Evolutionary conservation across 2,797 vertebrate genomes (phyloP).

Genomic region (Bovichtus variegatus): DNA sequence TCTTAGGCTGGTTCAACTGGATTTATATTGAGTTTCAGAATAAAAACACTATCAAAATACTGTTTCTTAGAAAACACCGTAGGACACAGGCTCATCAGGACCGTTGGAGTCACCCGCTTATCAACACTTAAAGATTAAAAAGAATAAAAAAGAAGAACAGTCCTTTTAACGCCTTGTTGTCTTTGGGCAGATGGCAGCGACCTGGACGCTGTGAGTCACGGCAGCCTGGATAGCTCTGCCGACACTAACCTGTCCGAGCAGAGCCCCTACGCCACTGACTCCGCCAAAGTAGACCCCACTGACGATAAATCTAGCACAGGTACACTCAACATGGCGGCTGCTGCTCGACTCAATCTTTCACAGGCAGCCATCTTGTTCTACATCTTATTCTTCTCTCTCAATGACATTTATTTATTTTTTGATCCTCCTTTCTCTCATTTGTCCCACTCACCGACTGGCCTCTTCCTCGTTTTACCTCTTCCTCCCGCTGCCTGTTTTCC

Average conservation of each 20-base stretch:
- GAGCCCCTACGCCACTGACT: slow-evolving; percentile 80
- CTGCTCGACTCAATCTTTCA: slow-evolving; percentile 34
- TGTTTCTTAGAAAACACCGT: background rate
- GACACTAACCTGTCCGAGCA: slow-evolving; percentile 85
- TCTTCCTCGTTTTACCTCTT: slow-evolving; percentile 22
- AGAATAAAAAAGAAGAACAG: background rate
- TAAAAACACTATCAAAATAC: background rate
- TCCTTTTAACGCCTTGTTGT: slow-evolving; percentile 67
- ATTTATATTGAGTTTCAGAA: background rate
- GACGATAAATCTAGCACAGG: slow-evolving; percentile 92
- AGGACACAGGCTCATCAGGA: background rate
- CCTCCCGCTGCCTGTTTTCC: slow-evolving; percentile 37
- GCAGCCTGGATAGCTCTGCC: slow-evolving; percentile 90
- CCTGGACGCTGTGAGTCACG: slow-evolving; percentile 90
- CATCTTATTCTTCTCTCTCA: slow-evolving; percentile 50
- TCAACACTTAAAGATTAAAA: background rate
- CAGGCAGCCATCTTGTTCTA: slow-evolving; percentile 57
- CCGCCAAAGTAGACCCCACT: slow-evolving; percentile 86
- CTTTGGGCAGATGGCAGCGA: slow-evolving; percentile 90
- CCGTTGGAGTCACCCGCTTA: background rate
- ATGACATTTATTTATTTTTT: slow-evolving; percentile 47
- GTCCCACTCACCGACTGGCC: slow-evolving; percentile 34
- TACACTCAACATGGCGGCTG: slow-evolving; percentile 65
- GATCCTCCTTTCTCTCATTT: slow-evolving; percentile 40
- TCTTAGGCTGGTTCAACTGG: too few relatives aligned